Base-by-base conservation (phyloP, 1,140 invertebrate species). In the Cydia splendana region DNA sequence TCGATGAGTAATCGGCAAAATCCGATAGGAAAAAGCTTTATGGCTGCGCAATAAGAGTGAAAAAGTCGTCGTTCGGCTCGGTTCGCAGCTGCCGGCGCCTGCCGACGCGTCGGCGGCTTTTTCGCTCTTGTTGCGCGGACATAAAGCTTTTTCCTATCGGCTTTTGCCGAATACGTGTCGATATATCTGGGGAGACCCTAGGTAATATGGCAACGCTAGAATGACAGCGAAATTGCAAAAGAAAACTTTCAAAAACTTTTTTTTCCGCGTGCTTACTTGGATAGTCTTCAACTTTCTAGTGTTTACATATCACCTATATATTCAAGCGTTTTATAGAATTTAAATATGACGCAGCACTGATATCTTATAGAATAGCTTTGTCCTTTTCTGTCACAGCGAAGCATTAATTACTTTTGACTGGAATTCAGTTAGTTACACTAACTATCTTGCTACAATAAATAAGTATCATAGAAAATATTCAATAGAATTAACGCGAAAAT, bases 391-490 rank as follows among this genome's bases (percentile, higher is more conserved):
- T 75, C 74, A 75, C 45, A 53, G 45, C 74, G 20, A 53, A 57
- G 51, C 51, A 57, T 42, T 57, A 48, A 4, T 30, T 24, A 24
- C 20, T 57, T 57, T 53, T 57, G 45, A 51, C 12, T 74, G 10
- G 10, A 74, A 53, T 75, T 30, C 2, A 75, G 74, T 30, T 53
- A 75, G 51, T 75, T 24, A 75, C 48, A 75, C 51, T 51, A 75
- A 75, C 48, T 53, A 74, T 74, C 24, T 75, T 18, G 13, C 48
- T 57, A 75, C 28, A 75, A 30, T 9, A 75, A 42, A 51, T 75
- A 53, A 20, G 18, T 62, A 18, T 18, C 18, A 53, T 75, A 75
- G 48, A 75, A 53, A 75, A 75, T 57, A 75, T 15, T 28, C 2
- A 75, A 75, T 57, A 75, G 73, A 69, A 34, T 69, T 12, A 69